These are phyloP conservation scores for Montipora capitata DNA, from an alignment of 92 coral and sea anemone species.

Conservation along the genomic window DNA sequence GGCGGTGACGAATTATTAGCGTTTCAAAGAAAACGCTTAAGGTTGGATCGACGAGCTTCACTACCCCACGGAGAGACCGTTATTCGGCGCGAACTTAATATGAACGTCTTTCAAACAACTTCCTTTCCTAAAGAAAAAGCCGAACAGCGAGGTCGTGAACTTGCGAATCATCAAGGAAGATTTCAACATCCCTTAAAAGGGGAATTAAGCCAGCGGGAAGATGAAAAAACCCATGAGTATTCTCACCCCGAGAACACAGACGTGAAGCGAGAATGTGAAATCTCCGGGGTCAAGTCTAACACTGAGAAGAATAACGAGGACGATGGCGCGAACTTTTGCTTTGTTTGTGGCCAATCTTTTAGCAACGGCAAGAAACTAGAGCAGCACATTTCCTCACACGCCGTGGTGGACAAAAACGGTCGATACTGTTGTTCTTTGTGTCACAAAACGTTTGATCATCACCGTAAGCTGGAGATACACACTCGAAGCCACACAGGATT, in stretches of 20 bases:
- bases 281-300: conserved; percentile 3
- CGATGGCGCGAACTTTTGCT: conserved; percentile 81
- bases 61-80: conserved; percentile 60
- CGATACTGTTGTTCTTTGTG: conserved; percentile 91
- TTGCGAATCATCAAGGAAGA: background rate
- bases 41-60: conserved; percentile 37
- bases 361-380: conserved; percentile 87
- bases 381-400: conserved; percentile 90
- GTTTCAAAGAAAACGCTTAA: conserved; percentile 42
- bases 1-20: conserved; percentile 55
- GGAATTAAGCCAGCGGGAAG: conserved; percentile 15
- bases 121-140: background rate
- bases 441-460: conserved; percentile 88
- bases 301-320: conserved; percentile 31
- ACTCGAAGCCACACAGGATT: conserved; percentile 94
- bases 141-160: background rate
- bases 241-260: conserved; percentile 4
- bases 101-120: background rate
- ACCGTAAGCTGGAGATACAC: conserved; percentile 91
- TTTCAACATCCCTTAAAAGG: conserved; percentile 17
- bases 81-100: conserved; percentile 71
- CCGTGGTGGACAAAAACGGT: conserved; percentile 88
- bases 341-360: conserved; percentile 87
- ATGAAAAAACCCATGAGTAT: background rate
- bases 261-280: conserved; percentile 6